Conservation (phyloP, 2,797 vertebrate species). For the Megaceryle alcyon region DNA sequence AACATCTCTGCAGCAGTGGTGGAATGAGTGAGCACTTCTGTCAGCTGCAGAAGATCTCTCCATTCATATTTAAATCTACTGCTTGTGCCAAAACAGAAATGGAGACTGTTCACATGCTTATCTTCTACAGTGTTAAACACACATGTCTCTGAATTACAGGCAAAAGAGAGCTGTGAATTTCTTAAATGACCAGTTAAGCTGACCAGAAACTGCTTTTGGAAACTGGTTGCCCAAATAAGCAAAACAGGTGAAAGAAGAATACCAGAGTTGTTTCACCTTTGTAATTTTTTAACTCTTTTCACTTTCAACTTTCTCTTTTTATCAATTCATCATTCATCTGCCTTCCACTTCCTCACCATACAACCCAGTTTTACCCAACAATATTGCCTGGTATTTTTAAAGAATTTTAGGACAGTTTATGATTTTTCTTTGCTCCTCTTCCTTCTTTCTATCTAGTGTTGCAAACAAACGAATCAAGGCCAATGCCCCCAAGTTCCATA, state of each 20-base stretch:
- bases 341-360: background rate
- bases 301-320: background rate
- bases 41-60: slow-evolving; percentile 60
- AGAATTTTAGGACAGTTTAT: background rate
- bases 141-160: background rate
- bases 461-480: background rate
- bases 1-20: background rate
- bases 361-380: background rate
- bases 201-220: background rate
- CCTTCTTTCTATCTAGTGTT: background rate
- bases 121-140: background rate
- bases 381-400: background rate
- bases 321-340: background rate
- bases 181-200: background rate
- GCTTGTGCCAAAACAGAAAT: slow-evolving; percentile 9
- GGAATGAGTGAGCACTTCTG: slow-evolving; percentile 48
- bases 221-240: background rate
- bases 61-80: slow-evolving; percentile 65
- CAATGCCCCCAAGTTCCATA: background rate
- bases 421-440: background rate
- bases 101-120: background rate
- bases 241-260: background rate
- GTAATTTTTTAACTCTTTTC: background rate
- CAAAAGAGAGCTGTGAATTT: background rate
- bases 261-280: background rate